Percentiles rank a stretch among this genome's conserved stretches.
These are phyloP conservation scores for Zootoca vivipara DNA, from an alignment of 2,113 vertebrate genomes.

Conservation along the genomic window DNA sequence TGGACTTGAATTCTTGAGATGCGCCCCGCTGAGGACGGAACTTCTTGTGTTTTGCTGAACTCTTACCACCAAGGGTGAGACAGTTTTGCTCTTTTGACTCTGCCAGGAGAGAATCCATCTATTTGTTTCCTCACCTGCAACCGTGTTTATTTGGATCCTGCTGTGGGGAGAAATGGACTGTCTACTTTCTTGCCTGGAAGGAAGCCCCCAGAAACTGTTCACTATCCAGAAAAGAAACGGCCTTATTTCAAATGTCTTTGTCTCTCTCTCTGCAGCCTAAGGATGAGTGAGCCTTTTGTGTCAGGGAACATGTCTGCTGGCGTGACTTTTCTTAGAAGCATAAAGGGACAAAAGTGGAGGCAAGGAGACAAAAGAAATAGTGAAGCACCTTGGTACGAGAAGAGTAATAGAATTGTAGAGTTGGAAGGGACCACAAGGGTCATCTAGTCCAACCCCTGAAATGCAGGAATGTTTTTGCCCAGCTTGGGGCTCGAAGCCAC, in stretches of 20 bases:
- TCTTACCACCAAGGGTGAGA: slow-evolving; percentile 7
- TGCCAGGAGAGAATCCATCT: slow-evolving; percentile 34
- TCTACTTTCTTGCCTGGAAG: slow-evolving; percentile 16
- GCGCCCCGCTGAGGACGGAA: slow-evolving; percentile 34
- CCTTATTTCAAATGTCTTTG: not conserved
- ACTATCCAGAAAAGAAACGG: slow-evolving; percentile 20
- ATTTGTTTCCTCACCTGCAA: slow-evolving; percentile 37
- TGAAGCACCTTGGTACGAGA: slow-evolving; percentile 6
- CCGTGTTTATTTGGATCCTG: slow-evolving; percentile 38
- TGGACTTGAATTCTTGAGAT: slow-evolving; percentile 52
- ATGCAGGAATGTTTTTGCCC: too few relatives aligned
- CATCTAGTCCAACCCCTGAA: too few relatives aligned
- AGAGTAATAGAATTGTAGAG: not conserved
- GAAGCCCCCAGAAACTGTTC: not conserved
- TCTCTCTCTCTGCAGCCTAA: not conserved
- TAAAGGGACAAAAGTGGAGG: slow-evolving; percentile 17
- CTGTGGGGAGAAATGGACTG: slow-evolving; percentile 18
- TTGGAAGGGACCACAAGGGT: too few relatives aligned
- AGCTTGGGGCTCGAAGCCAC: too few relatives aligned
- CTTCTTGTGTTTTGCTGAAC: slow-evolving; percentile 54
- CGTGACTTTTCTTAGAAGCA: not conserved
- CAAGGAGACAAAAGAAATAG: not conserved
- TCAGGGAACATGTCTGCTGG: not conserved
- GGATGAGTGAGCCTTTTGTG: not conserved
- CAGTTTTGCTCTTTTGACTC: slow-evolving; percentile 38